These are phyloP conservation scores for Coregonus sp. DNA, from an alignment of 2,797 vertebrate species.

Conservation along the genomic window DNA sequence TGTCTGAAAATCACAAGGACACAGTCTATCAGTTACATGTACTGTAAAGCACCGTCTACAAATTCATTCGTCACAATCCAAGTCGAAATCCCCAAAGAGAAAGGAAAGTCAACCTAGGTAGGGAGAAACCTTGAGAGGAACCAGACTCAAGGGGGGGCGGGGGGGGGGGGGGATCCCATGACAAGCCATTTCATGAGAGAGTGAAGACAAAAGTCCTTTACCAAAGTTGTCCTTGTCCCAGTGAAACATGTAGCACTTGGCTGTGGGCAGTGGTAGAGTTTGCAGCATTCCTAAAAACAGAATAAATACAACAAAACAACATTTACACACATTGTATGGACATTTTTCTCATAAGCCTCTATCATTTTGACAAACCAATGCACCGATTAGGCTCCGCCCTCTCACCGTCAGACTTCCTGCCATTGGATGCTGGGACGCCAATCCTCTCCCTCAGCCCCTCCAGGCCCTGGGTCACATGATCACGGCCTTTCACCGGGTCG, in stretches of 20 bases:
- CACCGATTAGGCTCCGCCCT: background rate
- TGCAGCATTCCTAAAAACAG: constrained; percentile 73
- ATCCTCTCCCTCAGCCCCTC: constrained; percentile 75
- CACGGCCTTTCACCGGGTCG: constrained; percentile 69
- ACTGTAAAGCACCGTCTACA: background rate
- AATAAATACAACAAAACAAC: background rate
- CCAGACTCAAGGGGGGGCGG: background rate
- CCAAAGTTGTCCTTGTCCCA: constrained; percentile 98
- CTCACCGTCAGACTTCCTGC: constrained; percentile 71
- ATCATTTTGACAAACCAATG: constrained; percentile 11
- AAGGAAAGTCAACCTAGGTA: background rate
- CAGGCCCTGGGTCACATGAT: constrained; percentile 75
- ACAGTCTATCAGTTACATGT: background rate
- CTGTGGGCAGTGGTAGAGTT: constrained; percentile 83
- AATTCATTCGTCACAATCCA: background rate
- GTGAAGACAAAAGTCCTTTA: constrained; percentile 62
- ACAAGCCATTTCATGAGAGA: background rate
- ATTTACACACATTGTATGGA: constrained; percentile 28
- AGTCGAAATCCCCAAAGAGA: background rate
- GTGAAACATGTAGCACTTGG: constrained; percentile 88
- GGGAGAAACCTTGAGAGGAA: background rate
- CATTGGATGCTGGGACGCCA: constrained; percentile 69
- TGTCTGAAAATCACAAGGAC: constrained; percentile 71
- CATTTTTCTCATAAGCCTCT: no score
- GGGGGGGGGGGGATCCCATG: background rate